Evolutionary conservation across 1,140 invertebrate genomes (phyloP), one percentile per base, ranked within the genome.

Genomic region (Euwallacea similis): DNA sequence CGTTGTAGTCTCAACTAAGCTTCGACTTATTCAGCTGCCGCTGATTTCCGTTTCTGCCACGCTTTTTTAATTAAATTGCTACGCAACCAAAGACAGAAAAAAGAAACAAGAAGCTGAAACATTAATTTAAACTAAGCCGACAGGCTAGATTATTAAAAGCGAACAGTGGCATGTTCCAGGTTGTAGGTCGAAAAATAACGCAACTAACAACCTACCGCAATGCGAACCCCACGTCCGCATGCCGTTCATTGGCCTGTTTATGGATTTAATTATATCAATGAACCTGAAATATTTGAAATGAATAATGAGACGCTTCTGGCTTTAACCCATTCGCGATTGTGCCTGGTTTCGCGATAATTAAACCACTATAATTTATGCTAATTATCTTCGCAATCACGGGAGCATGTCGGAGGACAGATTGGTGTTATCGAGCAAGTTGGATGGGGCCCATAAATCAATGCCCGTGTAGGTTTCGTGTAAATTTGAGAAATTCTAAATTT

Each of bases 181-280:
- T 50, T 50, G 58, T 60, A 60, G 58, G 58, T 60, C 42, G 13
- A 63, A 63, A 63, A 63, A 63, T 56, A 63, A 10, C 10, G n/a
- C 7, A 63, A 16, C 13, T 16, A 65, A 65, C 41, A 65, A 65
- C 63, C 63, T 65, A 54, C 63, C 63, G 47, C 63, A 65, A 55
- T 42, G 63, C 50, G 61, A 55, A 54, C 41, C 16, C 50, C 41
- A 41, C 63, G 63, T 65, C 63, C 60, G 60, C 60, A 62, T 62
- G 60, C 60, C 60, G 13, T 62, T 46, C 46, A 21, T 65, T 55
- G 21, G 11, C 47, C 63, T 65, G 15, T 65, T 65, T 65, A 65
- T 65, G 63, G 63, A 65, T 65, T 65, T 65, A 65, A 54, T 65
- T 65, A 65, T 65, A 53, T 54, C 63, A 42, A 65, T 65, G 63